Evolutionary conservation across 1,140 invertebrate genomes (phyloP).

Genomic region (Gyrodactylus salaris): DNA sequence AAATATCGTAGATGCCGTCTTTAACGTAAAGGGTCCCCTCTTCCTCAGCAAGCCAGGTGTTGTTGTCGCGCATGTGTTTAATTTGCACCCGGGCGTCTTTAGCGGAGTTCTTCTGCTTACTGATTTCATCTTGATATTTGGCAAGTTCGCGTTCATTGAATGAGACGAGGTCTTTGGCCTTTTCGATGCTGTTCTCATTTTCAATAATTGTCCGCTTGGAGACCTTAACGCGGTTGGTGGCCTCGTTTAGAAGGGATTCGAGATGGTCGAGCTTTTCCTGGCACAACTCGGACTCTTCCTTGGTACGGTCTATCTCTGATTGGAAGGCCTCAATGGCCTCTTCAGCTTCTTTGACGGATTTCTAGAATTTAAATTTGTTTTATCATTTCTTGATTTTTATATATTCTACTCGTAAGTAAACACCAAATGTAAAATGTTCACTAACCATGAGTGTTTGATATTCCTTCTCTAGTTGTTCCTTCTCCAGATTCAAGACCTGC

Average conservation of each 20-base stretch:
- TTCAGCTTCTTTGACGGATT: constrained; percentile 20
- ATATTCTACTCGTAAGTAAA: too few relatives aligned
- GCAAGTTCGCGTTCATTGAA: background rate
- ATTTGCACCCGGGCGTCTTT: constrained; percentile 14
- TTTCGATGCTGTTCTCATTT: constrained; percentile 12
- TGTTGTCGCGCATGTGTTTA: constrained; percentile 23
- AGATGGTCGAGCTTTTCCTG: constrained; percentile 26
- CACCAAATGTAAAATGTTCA: constrained; percentile 46
- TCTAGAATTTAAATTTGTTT: too few relatives aligned
- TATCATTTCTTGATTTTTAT: too few relatives aligned
- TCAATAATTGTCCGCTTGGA: constrained; percentile 20
- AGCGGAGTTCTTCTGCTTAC: constrained; percentile 2
- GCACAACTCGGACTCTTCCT: constrained; percentile 35
- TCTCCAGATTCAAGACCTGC: constrained; percentile 17
- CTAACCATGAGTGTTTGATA: constrained; percentile 37
- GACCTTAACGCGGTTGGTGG: constrained; percentile 20
- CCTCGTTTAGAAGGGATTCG: constrained; percentile 28
- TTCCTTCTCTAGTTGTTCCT: constrained; percentile 33
- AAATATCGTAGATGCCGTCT: constrained; percentile 26
- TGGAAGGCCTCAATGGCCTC: constrained; percentile 32
- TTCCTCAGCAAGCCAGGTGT: constrained; percentile 44
- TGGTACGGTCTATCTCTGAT: constrained; percentile 20
- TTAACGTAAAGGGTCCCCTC: constrained; percentile 39
- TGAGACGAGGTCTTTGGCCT: background rate
- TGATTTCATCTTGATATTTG: background rate